Base-by-base conservation (phyloP, 2,113 vertebrate genomes). In the Pterocles orientalis region DNA sequence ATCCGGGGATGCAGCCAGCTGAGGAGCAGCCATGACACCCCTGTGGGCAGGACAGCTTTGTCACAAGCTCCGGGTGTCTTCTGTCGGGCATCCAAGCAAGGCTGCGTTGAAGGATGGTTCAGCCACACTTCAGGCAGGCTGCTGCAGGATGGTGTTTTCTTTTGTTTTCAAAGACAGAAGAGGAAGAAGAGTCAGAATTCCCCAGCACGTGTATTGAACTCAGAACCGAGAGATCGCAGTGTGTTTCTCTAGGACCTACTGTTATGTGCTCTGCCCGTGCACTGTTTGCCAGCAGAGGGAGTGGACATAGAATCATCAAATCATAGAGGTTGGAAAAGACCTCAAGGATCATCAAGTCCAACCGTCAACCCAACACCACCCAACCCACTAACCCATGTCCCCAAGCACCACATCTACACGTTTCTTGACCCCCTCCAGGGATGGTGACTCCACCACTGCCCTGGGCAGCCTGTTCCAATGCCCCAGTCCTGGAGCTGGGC, bases 41-140 rank as follows among this genome's bases (percentile, higher is more conserved):
- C 33, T 2, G 3, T 1, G 10, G 23, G 31, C 13, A 28, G 56
- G 10, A 3, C 14, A 9, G 61, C 33, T 80, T 36, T 7, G 2
- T 5, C 2, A 0, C 1, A 0, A n/a, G 78, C 26, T 51, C 73
- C 24, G 28, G 20, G 11, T 7, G 39, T 51, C 54, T 73, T 47
- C 56, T 56, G 0, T 18, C 0, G 0, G 53, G 33, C 57, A 41
- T 6, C 39, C 68, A 84, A 79, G 45, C 41, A 69, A 82, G 45
- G 21, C 2, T 70, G 24, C 6, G 2, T 18, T 60, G 53, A 70
- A 66, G 24, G 21, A 43, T 28, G 12, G 11, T 14, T 92, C 68
- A 51, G 39, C 34, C 50, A 57, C 8, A 4, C 25, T 68, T 71
- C 5, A 12, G 76, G n/a, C 36, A 68, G 11, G 28, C 17, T 90